Evolutionary conservation across 2,888 invertebrate genomes (phyloP).

Genomic region (Augiades crinisus): DNA sequence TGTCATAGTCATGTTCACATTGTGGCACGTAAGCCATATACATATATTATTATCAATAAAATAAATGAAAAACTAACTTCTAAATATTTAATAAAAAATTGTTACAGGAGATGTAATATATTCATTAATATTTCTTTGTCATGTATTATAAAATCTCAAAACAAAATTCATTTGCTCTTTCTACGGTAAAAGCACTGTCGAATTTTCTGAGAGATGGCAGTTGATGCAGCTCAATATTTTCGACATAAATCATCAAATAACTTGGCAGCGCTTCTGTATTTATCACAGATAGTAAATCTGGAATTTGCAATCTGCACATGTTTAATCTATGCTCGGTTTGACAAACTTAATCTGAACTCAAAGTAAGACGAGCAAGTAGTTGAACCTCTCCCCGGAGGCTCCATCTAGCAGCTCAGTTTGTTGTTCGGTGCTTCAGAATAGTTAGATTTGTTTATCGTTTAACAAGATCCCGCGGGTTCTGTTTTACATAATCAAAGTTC

Average conservation of each 20-base stretch:
- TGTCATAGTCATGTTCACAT: too few relatives aligned
- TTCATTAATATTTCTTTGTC: too few relatives aligned
- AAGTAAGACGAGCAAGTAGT: constrained; percentile 35
- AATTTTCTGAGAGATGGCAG: background rate
- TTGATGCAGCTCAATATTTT: background rate
- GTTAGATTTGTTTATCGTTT: constrained; percentile 9
- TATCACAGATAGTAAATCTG: constrained; percentile 20
- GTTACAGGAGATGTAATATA: too few relatives aligned
- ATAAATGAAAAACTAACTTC: too few relatives aligned
- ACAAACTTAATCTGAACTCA: constrained; percentile 46
- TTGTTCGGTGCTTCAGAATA: constrained; percentile 4
- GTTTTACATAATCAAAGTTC: too few relatives aligned
- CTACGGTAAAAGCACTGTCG: too few relatives aligned
- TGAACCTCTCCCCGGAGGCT: constrained; percentile 32
- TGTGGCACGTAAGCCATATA: too few relatives aligned
- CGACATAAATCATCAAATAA: background rate
- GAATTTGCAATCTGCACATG: constrained; percentile 25
- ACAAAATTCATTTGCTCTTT: too few relatives aligned
- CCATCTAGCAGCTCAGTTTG: constrained; percentile 21
- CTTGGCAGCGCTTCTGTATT: background rate
- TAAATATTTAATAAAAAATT: too few relatives aligned
- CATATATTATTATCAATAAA: too few relatives aligned
- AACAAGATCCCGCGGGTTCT: background rate
- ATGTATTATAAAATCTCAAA: too few relatives aligned
- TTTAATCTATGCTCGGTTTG: constrained; percentile 38